Base-by-base conservation (phyloP, 2,888 invertebrate genomes). In the Camponotus fellah region DNA sequence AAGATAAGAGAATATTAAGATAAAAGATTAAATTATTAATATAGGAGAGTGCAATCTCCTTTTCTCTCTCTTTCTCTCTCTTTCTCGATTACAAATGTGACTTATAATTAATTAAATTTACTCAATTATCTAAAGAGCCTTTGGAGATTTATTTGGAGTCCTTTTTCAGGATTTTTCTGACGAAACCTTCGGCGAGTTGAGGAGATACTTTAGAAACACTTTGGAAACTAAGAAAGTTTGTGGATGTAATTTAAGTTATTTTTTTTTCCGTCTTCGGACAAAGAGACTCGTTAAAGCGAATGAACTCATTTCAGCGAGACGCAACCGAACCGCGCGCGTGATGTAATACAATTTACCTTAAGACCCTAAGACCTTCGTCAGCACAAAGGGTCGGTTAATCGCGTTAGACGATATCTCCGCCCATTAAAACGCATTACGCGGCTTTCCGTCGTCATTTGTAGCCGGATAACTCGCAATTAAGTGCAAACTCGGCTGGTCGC, bases 381-480 rank as follows among this genome's bases (percentile, higher is more conserved):
- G 60, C 46, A 79, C 58, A 71, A 79, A 79, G 58, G 79, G 46
- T 79, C 46, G 58, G 71, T 60, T 79, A 79, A 79, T 79, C 79
- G 34, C 46, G 71, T 79, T 79, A 71, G 46, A 71, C 58, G 43
- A 79, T 79, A 79, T 60, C 71, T 46, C 21, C 43, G 60, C 46
- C 79, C 71, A 79, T 79, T 79, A 79, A 79, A 71, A 76, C 53
- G 76, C 65, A 76, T 76, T 76, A 76, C 65, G 43, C 12, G 43
- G 43, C 58, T 79, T 60, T 53, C 43, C 71, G 79, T 34, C 58
- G 58, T 46, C 58, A 71, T 43, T 79, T 79, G 77, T 79, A 79
- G 58, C 58, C 79, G 58, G 79, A 69, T 79, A 71, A 79, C 46
- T 79, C 21, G 58, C 71, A 71, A 79, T 79, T 71, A 79, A 43